A percentile compares a stretch with the other conserved stretches of the same genome.
phyloP scores from a whole-genome alignment of 35 echinoderm and acorn worm genomes.

The Patiria miniata region DNA sequence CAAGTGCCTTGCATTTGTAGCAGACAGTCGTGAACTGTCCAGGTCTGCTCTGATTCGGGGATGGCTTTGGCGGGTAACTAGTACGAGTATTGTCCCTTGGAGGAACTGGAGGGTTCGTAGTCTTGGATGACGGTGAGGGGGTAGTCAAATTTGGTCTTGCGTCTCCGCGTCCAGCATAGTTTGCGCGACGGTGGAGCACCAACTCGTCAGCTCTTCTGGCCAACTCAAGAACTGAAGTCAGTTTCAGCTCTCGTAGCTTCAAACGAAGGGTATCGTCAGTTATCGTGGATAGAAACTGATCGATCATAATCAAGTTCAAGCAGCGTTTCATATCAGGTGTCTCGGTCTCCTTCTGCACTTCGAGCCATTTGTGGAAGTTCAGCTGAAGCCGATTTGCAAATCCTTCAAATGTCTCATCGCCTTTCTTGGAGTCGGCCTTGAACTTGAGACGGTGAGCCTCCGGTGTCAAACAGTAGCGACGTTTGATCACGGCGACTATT shows the following conservation, averaged over 20 bases:
- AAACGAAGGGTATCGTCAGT: slow-evolving; percentile 29
- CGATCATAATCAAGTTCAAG: slow-evolving; percentile 30
- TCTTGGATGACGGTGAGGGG: neutral
- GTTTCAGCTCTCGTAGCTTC: slow-evolving; percentile 24
- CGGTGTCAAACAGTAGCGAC: slow-evolving; percentile 14
- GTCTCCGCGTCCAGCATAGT: neutral
- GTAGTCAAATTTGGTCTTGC: neutral
- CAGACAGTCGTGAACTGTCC: slow-evolving; percentile 8
- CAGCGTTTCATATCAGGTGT: slow-evolving; percentile 28
- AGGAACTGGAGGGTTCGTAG: neutral
- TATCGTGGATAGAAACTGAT: slow-evolving; percentile 26
- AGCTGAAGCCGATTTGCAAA: slow-evolving; percentile 15
- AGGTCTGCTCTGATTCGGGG: neutral
- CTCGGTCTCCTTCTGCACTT: neutral
- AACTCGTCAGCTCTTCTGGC: slow-evolving; percentile 37
- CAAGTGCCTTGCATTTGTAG: neutral
- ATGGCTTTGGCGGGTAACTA: neutral
- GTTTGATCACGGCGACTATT: neutral
- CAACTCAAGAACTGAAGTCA: neutral
- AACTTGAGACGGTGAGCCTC: slow-evolving; percentile 36
- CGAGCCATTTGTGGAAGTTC: slow-evolving; percentile 38
- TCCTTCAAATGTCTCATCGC: slow-evolving; percentile 44
- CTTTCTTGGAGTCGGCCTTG: slow-evolving; percentile 39
- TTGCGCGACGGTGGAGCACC: slow-evolving; percentile 23
- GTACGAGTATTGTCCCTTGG: neutral